These are phyloP conservation scores for Eulithis testata DNA, from an alignment of 2,888 invertebrate genomes.

Conservation along the genomic window DNA sequence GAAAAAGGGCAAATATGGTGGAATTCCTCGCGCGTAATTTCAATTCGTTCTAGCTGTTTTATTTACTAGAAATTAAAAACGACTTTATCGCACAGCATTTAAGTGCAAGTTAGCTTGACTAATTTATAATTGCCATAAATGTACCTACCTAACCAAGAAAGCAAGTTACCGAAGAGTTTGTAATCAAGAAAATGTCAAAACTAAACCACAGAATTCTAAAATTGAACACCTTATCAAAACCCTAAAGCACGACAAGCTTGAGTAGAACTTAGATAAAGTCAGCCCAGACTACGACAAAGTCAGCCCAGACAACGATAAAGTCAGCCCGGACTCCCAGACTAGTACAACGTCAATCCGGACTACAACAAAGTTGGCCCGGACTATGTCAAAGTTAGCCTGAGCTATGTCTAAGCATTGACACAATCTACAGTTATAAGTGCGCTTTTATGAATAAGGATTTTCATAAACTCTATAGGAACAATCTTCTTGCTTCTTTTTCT, in stretches of 20 bases:
- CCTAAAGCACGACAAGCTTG: conserved; percentile 29
- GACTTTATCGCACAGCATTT: no score
- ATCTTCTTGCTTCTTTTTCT: no score
- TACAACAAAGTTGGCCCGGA: conserved; percentile 42
- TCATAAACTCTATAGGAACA: no score
- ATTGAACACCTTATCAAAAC: conserved; percentile 48
- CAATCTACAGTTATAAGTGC: no score
- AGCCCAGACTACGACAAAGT: conserved; percentile 17
- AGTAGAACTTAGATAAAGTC: conserved; percentile 21
- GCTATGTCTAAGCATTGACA: conserved; percentile 10
- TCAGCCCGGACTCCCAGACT: conserved; percentile 14
- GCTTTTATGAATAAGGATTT: no score
- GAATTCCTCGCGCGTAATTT: no score
- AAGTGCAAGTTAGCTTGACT: no score
- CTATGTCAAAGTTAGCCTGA: conserved; percentile 35
- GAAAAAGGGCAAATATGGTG: no score
- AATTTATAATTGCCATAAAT: no score
- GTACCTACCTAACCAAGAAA: no score
- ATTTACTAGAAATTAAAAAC: no score
- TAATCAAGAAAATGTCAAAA: conserved; percentile 52
- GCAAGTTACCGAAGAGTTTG: conserved; percentile 53
- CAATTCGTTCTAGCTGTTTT: no score
- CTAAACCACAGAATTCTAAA: conserved; percentile 55
- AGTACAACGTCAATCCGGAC: conserved; percentile 22
- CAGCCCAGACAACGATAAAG: conserved; percentile 8